Evolutionary conservation across 2,888 invertebrate species (phyloP).

Genomic region (Bombylius discolor): DNA sequence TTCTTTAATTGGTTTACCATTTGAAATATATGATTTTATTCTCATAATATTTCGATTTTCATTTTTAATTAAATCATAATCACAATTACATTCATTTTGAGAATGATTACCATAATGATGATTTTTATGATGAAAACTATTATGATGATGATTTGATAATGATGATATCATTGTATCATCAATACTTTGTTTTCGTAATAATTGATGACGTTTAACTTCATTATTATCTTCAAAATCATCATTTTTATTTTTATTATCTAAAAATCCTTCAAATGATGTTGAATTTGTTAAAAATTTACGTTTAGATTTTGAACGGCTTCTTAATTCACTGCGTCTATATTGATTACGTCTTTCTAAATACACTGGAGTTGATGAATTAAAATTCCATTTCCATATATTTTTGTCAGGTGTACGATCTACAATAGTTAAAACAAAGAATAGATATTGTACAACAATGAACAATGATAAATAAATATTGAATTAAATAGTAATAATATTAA

Average conservation of each 20-base stretch:
- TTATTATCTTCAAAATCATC: neutral
- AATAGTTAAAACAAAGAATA: neutral
- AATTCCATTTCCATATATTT: constrained; percentile 36
- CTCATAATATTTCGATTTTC: neutral
- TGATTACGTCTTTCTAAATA: constrained; percentile 76
- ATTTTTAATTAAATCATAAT: no score
- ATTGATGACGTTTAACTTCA: neutral
- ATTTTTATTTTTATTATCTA: constrained; percentile 17
- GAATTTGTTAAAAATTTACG: constrained; percentile 32
- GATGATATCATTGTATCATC: constrained; percentile 27
- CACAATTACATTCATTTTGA: neutral
- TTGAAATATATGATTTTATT: neutral
- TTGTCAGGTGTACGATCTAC: constrained; percentile 35
- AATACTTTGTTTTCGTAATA: constrained; percentile 22
- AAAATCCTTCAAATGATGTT: constrained; percentile 30
- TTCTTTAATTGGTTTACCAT: constrained; percentile 14
- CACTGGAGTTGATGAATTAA: constrained; percentile 70
- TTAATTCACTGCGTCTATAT: constrained; percentile 47
- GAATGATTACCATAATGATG: neutral
- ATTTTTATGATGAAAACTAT: neutral
- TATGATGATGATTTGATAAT: constrained; percentile 17
- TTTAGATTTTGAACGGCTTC: constrained; percentile 33
- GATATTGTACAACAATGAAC: no score
- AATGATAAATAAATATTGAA: no score
- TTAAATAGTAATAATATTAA: no score